phyloP scores from a whole-genome alignment of 2,888 invertebrate species.

The Gnatocerus cornutus region DNA sequence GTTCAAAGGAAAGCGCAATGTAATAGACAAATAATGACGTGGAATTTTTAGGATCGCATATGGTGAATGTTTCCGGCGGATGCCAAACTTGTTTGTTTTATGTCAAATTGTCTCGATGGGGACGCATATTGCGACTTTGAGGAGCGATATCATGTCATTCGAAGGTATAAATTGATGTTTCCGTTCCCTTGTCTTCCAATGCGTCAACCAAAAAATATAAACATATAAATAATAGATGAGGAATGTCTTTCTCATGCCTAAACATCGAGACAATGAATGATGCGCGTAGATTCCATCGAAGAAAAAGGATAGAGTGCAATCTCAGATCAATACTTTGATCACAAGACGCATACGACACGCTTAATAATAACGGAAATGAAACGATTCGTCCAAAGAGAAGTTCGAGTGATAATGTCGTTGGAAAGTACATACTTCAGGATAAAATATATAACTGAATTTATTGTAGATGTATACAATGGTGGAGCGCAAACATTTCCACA shows the following conservation, averaged over 20 bases:
- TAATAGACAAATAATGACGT: neutral
- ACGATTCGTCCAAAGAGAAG: conserved; percentile 5
- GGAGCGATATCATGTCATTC: conserved; percentile 9
- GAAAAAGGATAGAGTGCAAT: too few relatives aligned
- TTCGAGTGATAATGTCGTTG: conserved; percentile 28
- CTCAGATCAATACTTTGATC: conserved; percentile 4
- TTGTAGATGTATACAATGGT: conserved; percentile 30
- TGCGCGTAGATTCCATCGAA: neutral
- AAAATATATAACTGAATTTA: conserved; percentile 34
- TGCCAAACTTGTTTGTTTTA: conserved; percentile 15
- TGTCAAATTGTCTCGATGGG: conserved; percentile 14
- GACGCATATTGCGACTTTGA: conserved; percentile 7
- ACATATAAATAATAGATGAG: conserved; percentile 12
- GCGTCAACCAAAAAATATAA: conserved; percentile 4
- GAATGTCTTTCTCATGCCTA: conserved; percentile 8
- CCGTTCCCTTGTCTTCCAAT: conserved; percentile 13
- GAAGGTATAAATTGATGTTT: conserved; percentile 26
- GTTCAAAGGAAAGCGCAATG: neutral
- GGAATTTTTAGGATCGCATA: neutral
- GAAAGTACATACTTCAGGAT: conserved; percentile 30
- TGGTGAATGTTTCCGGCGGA: conserved; percentile 3
- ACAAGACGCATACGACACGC: neutral
- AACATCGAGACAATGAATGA: conserved; percentile 1
- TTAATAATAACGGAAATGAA: conserved; percentile 10
- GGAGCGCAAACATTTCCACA: conserved; percentile 30